Percentiles rank a stretch among this genome's conserved stretches.
Evolutionary conservation across 2,888 invertebrate species (phyloP).

Genomic region (Drosophila differens): DNA sequence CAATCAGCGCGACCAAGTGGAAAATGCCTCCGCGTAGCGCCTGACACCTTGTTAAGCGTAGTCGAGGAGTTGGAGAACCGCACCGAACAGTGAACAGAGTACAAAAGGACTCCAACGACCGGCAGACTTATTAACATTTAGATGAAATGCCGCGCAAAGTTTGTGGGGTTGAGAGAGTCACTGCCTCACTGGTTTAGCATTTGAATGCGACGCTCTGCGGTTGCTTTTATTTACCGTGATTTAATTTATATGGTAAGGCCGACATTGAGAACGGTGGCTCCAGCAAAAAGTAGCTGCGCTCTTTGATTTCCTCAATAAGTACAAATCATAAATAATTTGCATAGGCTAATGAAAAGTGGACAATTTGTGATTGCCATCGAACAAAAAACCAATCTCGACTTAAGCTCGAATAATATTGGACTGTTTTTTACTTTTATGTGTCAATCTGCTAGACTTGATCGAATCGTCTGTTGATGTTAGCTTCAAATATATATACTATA

Average conservation of each 20-base stretch:
- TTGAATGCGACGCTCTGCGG: conserved; percentile 56
- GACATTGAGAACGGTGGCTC: background rate
- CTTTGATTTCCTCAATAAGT: conserved; percentile 40
- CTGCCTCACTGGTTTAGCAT: conserved; percentile 54
- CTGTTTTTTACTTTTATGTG: background rate
- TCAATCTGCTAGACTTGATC: background rate
- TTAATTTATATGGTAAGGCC: conserved; percentile 65
- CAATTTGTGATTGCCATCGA: background rate
- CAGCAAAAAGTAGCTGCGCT: background rate
- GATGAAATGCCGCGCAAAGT: conserved; percentile 69
- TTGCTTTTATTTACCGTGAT: conserved; percentile 66
- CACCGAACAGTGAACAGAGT: background rate
- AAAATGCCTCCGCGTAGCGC: conserved; percentile 71
- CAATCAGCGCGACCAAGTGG: conserved; percentile 79
- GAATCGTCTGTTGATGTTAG: background rate
- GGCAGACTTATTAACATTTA: conserved; percentile 76
- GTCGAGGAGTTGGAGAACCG: conserved; percentile 14
- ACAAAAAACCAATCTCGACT: background rate
- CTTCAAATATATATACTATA: background rate
- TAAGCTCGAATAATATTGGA: background rate
- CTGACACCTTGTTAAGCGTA: conserved; percentile 73
- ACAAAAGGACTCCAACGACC: conserved; percentile 15
- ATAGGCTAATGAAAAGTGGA: conserved; percentile 65
- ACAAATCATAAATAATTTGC: conserved; percentile 65
- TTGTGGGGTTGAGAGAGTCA: conserved; percentile 10